Base-by-base conservation (phyloP, 2,797 vertebrate species). In the Tympanoctomys barrerae region DNA sequence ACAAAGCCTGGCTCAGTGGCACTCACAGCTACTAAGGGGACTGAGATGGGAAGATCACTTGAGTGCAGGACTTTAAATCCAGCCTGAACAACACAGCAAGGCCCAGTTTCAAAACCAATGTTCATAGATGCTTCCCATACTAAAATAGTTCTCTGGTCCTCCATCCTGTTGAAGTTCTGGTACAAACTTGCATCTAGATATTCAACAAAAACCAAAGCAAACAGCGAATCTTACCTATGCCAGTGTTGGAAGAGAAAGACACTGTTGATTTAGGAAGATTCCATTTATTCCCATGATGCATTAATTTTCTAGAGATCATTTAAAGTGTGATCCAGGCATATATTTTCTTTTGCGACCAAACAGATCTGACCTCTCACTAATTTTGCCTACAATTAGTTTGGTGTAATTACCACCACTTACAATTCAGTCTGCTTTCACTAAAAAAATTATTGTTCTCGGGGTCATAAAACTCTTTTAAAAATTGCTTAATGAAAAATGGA, bases 391-490 rank as follows among this genome's bases (percentile, higher is more conserved):
- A 98, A 98, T 98, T 98, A 98, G 97, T 98, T 98, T 97, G 97
- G 97, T 98, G 97, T 98, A 98, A 98, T 98, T 98, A 98, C 98
- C 90, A 80, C 97, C 97, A 97, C 92, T 95, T 97, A 98, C 97
- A 98, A 97, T 98, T 98, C 96, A 97, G 97, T 97, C 94, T 97
- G 96, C 98, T 98, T 98, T 97, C 96, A 98, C 97, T 96, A 96
- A 98, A 98, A 98, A 98, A 98, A 98, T 96, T 98, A 98, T 98
- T 98, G 97, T 98, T 98, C 97, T 87, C 0, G 39, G 86, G 96
- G 97, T 97, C 97, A 98, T 98, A 98, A 98, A 98, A 98, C 98
- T 98, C 98, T 98, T 98, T 98, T 97, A 98, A 98, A 98, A 98
- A 98, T 98, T 98, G 97, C 97, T 98, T 98, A 96, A 98, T 98